These are phyloP conservation scores for Lasioglossum calceatum DNA, from an alignment of 2,888 invertebrate species.

Conservation along the genomic window DNA sequence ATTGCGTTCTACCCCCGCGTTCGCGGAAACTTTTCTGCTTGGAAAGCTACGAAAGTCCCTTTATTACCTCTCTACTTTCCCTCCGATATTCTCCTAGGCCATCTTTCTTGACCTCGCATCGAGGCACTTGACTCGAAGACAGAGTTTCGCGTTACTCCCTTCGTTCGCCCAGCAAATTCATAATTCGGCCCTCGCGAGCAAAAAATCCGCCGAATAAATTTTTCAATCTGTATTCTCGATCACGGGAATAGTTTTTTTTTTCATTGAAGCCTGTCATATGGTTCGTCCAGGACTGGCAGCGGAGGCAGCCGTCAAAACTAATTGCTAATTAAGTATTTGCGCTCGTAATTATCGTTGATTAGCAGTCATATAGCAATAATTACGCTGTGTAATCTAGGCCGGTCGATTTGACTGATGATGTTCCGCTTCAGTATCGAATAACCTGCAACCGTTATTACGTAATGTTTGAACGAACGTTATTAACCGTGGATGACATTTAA, in stretches of 20 bases:
- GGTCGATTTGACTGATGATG: conserved; percentile 2
- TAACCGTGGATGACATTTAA: conserved; percentile 7
- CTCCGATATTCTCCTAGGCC: conserved; percentile 36
- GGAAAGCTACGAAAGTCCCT: conserved; percentile 65
- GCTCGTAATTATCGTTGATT: not conserved
- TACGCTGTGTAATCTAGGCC: not conserved
- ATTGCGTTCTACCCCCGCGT: conserved; percentile 31
- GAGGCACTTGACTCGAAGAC: conserved; percentile 51
- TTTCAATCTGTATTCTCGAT: conserved; percentile 36
- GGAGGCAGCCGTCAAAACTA: not conserved
- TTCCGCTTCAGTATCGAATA: not conserved
- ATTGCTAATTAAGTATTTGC: conserved; percentile 7
- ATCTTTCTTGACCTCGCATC: conserved; percentile 56
- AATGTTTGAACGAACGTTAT: not conserved
- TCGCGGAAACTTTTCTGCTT: conserved; percentile 63
- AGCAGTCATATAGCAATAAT: not conserved
- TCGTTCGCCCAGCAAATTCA: conserved; percentile 44
- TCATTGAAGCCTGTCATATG: not conserved
- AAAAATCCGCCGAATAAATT: conserved; percentile 49
- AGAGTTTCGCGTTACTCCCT: conserved; percentile 56
- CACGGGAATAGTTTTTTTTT: not conserved
- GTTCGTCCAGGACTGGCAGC: not conserved
- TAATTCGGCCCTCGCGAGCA: conserved; percentile 9
- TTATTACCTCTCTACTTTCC: conserved; percentile 61
- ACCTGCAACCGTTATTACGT: not conserved